These are phyloP conservation scores for Eupsilia transversa DNA, from an alignment of 2,888 invertebrate species.

Conservation along the genomic window DNA sequence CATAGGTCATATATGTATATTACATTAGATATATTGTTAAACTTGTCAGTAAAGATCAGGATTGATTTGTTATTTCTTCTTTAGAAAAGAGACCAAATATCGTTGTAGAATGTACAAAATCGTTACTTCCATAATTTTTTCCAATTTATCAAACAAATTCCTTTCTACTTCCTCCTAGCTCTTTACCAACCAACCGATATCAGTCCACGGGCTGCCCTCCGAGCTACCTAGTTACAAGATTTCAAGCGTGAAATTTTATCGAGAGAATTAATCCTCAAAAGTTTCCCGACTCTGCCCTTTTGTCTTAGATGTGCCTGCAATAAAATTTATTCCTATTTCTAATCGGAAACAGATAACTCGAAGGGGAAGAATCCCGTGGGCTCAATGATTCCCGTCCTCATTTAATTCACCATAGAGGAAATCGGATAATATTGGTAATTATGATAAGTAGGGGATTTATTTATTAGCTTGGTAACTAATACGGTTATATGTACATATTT, in stretches of 20 bases:
- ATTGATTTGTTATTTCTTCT: neutral
- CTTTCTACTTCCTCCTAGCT: slow-evolving; percentile 67
- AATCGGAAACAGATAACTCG: slow-evolving; percentile 85
- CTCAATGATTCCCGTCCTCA: slow-evolving; percentile 70
- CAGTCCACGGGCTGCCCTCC: slow-evolving; percentile 77
- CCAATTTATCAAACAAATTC: neutral
- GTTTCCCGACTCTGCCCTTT: slow-evolving; percentile 82
- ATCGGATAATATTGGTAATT: slow-evolving; percentile 69
- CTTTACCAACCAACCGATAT: slow-evolving; percentile 76
- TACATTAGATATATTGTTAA: no score
- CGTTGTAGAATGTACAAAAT: neutral
- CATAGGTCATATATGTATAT: no score
- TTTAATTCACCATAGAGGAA: slow-evolving; percentile 71
- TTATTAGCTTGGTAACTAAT: slow-evolving; percentile 54
- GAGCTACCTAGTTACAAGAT: slow-evolving; percentile 81
- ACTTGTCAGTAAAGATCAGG: neutral
- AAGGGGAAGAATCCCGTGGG: slow-evolving; percentile 75
- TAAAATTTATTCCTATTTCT: slow-evolving; percentile 85
- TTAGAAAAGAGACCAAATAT: neutral
- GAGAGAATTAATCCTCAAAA: slow-evolving; percentile 88
- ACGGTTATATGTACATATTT: slow-evolving; percentile 15
- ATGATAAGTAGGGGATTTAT: slow-evolving; percentile 61
- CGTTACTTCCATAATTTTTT: neutral
- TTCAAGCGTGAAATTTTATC: slow-evolving; percentile 89
- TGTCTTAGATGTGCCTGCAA: slow-evolving; percentile 84